These are phyloP conservation scores for Atopsyche davidsoni DNA, from an alignment of 1,140 invertebrate genomes.

Conservation along the genomic window DNA sequence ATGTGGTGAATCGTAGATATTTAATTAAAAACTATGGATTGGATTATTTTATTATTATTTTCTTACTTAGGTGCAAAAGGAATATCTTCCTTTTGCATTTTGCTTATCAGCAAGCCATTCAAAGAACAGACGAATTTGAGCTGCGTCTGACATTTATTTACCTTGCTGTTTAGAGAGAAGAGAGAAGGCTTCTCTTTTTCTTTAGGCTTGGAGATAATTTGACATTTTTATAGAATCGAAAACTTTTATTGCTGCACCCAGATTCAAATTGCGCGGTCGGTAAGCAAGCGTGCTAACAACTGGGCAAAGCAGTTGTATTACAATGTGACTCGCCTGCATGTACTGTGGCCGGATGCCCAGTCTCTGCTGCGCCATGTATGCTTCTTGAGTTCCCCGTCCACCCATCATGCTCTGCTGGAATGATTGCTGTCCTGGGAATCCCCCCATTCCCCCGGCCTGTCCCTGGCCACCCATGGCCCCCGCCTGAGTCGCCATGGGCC, in stretches of 20 bases:
- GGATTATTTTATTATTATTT: no score
- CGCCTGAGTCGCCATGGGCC: slow-evolving; percentile 41
- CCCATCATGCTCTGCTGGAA: slow-evolving; percentile 51
- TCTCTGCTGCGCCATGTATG: slow-evolving; percentile 46
- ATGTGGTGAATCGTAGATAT: slow-evolving; percentile 7
- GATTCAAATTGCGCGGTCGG: no score
- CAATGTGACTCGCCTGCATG: slow-evolving; percentile 40
- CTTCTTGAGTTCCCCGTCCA: slow-evolving; percentile 41
- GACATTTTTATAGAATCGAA: no score
- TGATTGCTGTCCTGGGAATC: slow-evolving; percentile 47
- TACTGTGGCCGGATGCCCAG: slow-evolving; percentile 46
- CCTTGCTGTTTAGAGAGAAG: no score
- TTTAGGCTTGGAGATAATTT: no score
- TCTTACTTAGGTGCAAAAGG: no score
- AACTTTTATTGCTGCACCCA: no score
- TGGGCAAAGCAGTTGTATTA: background rate
- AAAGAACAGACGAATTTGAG: no score
- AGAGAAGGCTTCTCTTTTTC: no score
- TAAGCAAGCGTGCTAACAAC: slow-evolving; percentile 5
- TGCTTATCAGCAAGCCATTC: no score
- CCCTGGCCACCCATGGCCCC: slow-evolving; percentile 49
- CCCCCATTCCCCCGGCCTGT: slow-evolving; percentile 46
- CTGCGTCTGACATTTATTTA: no score
- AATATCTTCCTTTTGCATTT: no score
- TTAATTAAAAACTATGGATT: background rate